A percentile compares a stretch with the other conserved stretches of the same genome.
phyloP scores from a whole-genome alignment of 1,140 invertebrate genomes.

The Nephotettix cincticeps region DNA sequence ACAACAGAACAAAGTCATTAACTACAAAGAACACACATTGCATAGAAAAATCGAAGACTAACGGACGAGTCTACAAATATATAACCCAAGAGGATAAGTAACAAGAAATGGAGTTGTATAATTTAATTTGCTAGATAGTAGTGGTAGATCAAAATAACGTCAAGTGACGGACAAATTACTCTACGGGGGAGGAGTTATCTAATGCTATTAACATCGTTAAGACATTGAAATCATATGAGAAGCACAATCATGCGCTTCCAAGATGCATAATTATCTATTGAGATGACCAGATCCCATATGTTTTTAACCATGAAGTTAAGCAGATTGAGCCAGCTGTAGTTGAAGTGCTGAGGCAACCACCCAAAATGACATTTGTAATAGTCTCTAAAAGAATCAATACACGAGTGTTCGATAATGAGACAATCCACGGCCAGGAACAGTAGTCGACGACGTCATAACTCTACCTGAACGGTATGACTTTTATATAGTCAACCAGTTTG shows the following conservation, averaged over 20 bases:
- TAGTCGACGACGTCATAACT: too few species aligned
- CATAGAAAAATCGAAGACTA: too few species aligned
- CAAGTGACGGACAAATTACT: too few species aligned
- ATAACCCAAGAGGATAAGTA: too few species aligned
- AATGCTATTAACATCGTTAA: slow-evolving; percentile 42
- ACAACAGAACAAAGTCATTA: too few species aligned
- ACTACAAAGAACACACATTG: too few species aligned
- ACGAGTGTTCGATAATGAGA: slow-evolving; percentile 54
- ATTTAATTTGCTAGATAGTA: too few species aligned
- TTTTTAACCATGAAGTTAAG: slow-evolving; percentile 60
- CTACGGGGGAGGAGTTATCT: too few species aligned
- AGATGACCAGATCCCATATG: slow-evolving; percentile 75
- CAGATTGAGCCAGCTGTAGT: slow-evolving; percentile 52
- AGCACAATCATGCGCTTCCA: slow-evolving; percentile 53
- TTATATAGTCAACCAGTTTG: slow-evolving; percentile 74
- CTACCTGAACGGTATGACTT: too few species aligned
- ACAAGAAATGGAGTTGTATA: too few species aligned
- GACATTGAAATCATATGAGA: slow-evolving; percentile 56
- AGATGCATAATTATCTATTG: slow-evolving; percentile 67
- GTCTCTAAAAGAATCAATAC: slow-evolving; percentile 73
- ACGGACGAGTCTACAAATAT: too few species aligned
- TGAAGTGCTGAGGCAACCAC: slow-evolving; percentile 52
- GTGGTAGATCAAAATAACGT: too few species aligned
- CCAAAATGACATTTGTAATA: slow-evolving; percentile 67
- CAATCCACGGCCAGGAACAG: slow-evolving; percentile 83